Conservation (phyloP, 1,140 invertebrate genomes). For the Tribolium madens region DNA sequence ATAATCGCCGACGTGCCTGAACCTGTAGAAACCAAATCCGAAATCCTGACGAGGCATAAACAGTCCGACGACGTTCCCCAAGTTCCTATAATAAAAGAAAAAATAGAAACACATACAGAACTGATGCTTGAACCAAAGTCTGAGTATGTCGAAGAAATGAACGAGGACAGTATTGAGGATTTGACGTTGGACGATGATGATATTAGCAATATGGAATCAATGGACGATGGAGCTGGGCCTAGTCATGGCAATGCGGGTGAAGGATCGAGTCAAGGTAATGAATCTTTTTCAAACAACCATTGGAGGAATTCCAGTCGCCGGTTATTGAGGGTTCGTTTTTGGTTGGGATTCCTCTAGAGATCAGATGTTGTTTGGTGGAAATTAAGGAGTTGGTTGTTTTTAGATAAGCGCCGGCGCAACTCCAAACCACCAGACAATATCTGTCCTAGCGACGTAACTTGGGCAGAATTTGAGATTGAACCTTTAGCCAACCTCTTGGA, state of each 20-base stretch:
- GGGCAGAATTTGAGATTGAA: constrained; percentile 50
- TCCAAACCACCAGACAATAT: constrained; percentile 56
- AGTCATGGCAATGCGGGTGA: constrained; percentile 70
- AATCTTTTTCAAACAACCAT: constrained; percentile 10
- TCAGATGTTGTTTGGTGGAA: constrained; percentile 56
- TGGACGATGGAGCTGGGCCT: constrained; percentile 71
- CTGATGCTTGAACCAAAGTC: constrained; percentile 80
- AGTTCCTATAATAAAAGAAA: constrained; percentile 66
- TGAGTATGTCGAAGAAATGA: constrained; percentile 79
- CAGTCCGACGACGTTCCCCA: constrained; percentile 57
- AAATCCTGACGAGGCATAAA: constrained; percentile 63
- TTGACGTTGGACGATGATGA: constrained; percentile 84
- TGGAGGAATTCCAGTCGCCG: constrained; percentile 19
- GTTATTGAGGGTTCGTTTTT: not conserved
- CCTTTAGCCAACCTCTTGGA: constrained; percentile 52
- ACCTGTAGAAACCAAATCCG: constrained; percentile 63
- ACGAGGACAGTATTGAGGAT: constrained; percentile 85
- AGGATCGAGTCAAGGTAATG: constrained; percentile 71
- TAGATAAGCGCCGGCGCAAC: constrained; percentile 54
- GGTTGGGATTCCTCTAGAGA: constrained; percentile 16
- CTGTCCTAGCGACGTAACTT: constrained; percentile 14
- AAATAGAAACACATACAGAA: constrained; percentile 67
- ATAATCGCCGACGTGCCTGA: constrained; percentile 64
- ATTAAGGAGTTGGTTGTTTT: constrained; percentile 54
- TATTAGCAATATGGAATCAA: constrained; percentile 74